Percentiles rank a stretch among this genome's conserved stretches.
Evolutionary conservation across 2,113 vertebrate genomes (phyloP).

Genomic region (Peromyscus californicus): DNA sequence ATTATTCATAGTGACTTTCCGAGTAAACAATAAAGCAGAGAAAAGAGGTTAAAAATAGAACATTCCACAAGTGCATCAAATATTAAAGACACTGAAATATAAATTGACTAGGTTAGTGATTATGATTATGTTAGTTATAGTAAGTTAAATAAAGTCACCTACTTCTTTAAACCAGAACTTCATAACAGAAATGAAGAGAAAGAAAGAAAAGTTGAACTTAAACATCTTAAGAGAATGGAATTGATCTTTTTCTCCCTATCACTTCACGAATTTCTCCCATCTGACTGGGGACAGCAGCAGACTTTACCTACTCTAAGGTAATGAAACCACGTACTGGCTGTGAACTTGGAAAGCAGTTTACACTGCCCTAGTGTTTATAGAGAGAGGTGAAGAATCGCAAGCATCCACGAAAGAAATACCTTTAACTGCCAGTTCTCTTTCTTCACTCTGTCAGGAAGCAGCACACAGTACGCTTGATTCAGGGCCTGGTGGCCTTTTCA

Average conservation of each 20-base stretch:
- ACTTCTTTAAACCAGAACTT: not conserved
- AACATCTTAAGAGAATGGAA: not conserved
- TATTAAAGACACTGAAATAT: not conserved
- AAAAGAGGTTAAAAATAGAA: not conserved
- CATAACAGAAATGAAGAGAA: not conserved
- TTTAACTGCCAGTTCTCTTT: not conserved
- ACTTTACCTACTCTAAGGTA: not conserved
- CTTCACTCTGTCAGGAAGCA: not conserved
- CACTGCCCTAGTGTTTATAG: not conserved
- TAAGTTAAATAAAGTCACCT: not conserved
- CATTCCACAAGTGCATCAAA: not conserved
- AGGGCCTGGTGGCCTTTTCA: not conserved
- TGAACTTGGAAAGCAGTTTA: not conserved
- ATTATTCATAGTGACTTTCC: not conserved
- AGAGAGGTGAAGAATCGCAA: not conserved
- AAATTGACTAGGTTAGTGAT: not conserved
- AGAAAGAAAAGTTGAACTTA: slow-evolving; percentile 18
- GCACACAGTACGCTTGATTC: not conserved
- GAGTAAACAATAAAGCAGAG: not conserved
- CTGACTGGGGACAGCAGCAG: not conserved
- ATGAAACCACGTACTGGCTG: not conserved
- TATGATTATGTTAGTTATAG: not conserved
- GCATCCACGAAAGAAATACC: not conserved
- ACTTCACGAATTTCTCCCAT: not conserved
- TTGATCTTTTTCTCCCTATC: not conserved